phyloP scores from a whole-genome alignment of 2,113 vertebrate genomes.

The Muntiacus muntjak region DNA sequence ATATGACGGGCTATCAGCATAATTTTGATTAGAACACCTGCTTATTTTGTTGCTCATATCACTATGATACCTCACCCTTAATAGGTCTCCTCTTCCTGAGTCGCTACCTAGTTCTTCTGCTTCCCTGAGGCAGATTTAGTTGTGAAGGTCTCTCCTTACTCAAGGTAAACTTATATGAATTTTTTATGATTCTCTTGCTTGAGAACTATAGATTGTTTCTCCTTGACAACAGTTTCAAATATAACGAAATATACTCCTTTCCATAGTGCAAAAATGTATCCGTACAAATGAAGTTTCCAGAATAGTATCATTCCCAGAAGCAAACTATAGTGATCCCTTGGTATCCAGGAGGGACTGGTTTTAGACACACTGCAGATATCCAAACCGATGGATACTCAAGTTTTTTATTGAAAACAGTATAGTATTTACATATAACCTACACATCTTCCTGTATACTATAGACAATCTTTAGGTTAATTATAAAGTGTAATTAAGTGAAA shows the following conservation, averaged over 20 bases:
- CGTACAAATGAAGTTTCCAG: neutral
- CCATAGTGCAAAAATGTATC: neutral
- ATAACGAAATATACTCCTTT: neutral
- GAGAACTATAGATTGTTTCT: neutral
- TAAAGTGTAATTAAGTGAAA: neutral
- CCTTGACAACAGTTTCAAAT: neutral
- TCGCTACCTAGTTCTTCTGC: neutral
- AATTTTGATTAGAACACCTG: neutral
- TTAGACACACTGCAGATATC: neutral
- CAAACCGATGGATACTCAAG: neutral
- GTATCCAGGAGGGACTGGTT: neutral
- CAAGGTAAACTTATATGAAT: neutral
- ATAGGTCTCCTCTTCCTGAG: neutral
- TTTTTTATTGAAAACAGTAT: neutral
- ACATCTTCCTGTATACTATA: neutral
- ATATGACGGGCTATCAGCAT: neutral
- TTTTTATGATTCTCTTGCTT: neutral
- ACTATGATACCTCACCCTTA: neutral
- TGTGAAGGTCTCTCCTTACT: neutral
- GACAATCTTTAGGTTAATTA: neutral
- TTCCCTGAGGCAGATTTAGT: neutral
- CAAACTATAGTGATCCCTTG: neutral
- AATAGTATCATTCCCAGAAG: neutral
- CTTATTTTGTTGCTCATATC: neutral
- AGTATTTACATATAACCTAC: neutral